A percentile compares a stretch with the other conserved stretches of the same genome.
Conservation (phyloP, 2,113 vertebrate species). For the Narcine bancroftii region DNA sequence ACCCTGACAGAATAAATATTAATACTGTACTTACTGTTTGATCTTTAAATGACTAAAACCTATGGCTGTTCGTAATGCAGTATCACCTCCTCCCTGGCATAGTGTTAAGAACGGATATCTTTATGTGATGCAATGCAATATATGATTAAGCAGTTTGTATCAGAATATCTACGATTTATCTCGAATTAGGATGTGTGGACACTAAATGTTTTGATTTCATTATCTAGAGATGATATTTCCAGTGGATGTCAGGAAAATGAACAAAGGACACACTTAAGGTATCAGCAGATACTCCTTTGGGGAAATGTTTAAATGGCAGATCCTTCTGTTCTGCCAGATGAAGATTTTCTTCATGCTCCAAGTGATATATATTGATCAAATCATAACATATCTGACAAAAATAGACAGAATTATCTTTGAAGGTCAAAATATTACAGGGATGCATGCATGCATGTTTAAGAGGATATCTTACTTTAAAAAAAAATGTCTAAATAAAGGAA, state of each 20-base stretch:
- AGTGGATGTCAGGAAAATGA: background rate
- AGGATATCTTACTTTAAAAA: background rate
- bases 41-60: constrained; percentile 35
- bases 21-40: constrained; percentile 20
- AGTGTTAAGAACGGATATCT: background rate
- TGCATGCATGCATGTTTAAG: background rate
- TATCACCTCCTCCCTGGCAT: background rate
- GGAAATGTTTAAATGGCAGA: background rate
- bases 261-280: background rate
- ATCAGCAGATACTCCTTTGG: background rate
- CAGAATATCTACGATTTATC: background rate
- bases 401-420: background rate
- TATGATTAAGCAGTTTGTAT: background rate
- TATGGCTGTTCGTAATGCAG: background rate
- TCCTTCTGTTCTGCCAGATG: background rate
- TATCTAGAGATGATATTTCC: background rate
- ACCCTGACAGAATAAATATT: constrained; percentile 27
- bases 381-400: background rate
- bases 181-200: no score
- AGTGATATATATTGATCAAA: background rate
- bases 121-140: background rate
- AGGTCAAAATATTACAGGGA: background rate
- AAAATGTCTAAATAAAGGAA: background rate
- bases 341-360: background rate
- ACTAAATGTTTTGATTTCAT: background rate